Base-by-base conservation (phyloP, 2,113 vertebrate species). In the Phaethornis superciliosus region DNA sequence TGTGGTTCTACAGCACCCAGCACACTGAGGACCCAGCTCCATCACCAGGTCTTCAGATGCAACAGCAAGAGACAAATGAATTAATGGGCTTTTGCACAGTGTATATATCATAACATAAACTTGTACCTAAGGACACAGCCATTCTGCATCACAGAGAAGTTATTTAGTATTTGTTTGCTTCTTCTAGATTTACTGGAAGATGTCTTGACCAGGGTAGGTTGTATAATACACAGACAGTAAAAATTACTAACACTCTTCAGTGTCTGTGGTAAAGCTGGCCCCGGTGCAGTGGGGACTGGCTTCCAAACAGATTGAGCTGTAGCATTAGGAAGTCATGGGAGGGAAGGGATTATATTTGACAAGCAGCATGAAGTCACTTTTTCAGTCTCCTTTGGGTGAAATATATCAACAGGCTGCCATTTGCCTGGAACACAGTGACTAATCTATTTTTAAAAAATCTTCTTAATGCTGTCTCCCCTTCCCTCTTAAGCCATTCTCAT, bases 291-390 rank as follows among this genome's bases (percentile, higher is more conserved):
- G 28, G 46, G 65, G 35, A 60, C 49, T 78, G 0, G 1, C 35
- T 37, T n/a, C 85, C 92, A 85, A 82, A 58, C 94, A 94, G 71
- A 78, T 33, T 79, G 85, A 69, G 89, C 79, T 85, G 88, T 35
- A 81, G 72, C 60, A 19, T 75, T 78, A 46, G 92, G 85, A 24
- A 27, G 83, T 67, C 26, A 16, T 60, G 94, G 92, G 86, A 94
- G 87, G 89, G 87, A 65, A 56, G 58, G 91, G 84, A 47, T 70
- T 88, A 63, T 32, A 6, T 42, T 58, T 89, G 89, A 94, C 81
- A 28, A 87, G 94, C 72, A 85, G 84, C 70, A 85, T 93, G 93
- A 95, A 84, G 70, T 96, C 94, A 95, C 81, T 78, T 54, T n/a
- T 52, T 54, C 54, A 44, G 74, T 74, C 91, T 81, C 89, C 74